A percentile compares a stretch with the other conserved stretches of the same genome.
Conservation (phyloP, 2,888 invertebrate genomes). For the Podotricha telesiphe region DNA sequence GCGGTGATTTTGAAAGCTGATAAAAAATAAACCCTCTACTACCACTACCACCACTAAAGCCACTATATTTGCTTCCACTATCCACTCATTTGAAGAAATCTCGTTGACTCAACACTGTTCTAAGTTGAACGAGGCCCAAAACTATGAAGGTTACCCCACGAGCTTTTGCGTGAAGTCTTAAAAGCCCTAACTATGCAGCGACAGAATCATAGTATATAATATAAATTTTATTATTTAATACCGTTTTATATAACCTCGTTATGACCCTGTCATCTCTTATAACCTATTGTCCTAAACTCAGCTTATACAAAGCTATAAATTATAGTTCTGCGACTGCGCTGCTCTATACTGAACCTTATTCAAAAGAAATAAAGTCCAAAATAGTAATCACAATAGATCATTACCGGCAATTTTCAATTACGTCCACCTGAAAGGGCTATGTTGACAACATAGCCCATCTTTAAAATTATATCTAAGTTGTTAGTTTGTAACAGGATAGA, state of each 20-base stretch:
- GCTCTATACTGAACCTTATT: conserved; percentile 41
- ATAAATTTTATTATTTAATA: conserved; percentile 8
- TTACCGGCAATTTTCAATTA: conserved; percentile 56
- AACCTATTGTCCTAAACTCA: conserved; percentile 55
- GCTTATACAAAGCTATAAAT: conserved; percentile 51
- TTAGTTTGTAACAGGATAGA: conserved; percentile 44
- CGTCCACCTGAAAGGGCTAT: conserved; percentile 46
- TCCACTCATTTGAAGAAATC: too few relatives aligned
- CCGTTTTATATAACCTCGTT: conserved; percentile 7
- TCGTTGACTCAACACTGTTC: too few relatives aligned
- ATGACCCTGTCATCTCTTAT: conserved; percentile 43
- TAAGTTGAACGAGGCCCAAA: too few relatives aligned
- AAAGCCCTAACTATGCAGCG: too few relatives aligned
- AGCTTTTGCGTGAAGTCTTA: too few relatives aligned
- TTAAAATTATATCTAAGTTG: conserved; percentile 53
- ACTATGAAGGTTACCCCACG: too few relatives aligned
- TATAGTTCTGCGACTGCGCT: conserved; percentile 7
- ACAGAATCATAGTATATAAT: too few relatives aligned
- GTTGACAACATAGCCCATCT: conserved; percentile 57
- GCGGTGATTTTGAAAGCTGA: too few relatives aligned
- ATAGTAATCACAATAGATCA: conserved; percentile 43
- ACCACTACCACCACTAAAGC: too few relatives aligned
- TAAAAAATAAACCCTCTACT: too few relatives aligned
- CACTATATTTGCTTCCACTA: too few relatives aligned
- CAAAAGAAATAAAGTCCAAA: conserved; percentile 40